Conservation (phyloP, 2,888 invertebrate genomes). For the Parnassius apollo region DNA sequence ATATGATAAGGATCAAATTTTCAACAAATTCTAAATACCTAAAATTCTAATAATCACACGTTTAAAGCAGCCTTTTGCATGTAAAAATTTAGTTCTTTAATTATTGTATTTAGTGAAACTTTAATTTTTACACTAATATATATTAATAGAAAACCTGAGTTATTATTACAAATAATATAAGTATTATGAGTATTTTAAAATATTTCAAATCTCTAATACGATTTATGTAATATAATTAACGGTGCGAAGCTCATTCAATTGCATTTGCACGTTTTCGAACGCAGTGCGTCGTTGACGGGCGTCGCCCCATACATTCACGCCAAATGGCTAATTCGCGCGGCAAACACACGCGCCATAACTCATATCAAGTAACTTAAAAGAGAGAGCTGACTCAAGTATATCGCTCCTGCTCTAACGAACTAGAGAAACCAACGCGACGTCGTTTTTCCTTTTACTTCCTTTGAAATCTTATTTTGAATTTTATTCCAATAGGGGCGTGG, state of each 20-base stretch:
- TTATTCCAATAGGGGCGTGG: conserved; percentile 80
- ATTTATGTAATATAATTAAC: conserved; percentile 37
- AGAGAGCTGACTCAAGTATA: conserved; percentile 52
- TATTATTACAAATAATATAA: no score
- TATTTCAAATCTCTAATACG: conserved; percentile 11
- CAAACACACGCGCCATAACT: conserved; percentile 77
- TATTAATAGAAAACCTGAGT: no score
- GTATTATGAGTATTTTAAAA: no score
- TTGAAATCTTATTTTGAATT: conserved; percentile 80
- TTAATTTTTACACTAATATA: no score
- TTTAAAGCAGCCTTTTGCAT: no score
- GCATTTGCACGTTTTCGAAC: conserved; percentile 39
- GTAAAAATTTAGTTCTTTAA: no score
- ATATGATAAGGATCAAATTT: neutral
- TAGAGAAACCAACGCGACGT: conserved; percentile 69
- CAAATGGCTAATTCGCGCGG: conserved; percentile 78
- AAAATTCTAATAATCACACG: no score
- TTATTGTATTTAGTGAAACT: no score
- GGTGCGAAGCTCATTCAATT: conserved; percentile 40
- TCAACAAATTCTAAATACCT: no score
- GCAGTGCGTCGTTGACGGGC: conserved; percentile 47
- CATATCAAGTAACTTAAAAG: conserved; percentile 71
- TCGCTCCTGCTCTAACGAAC: conserved; percentile 69
- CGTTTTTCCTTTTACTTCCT: conserved; percentile 77
- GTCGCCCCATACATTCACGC: conserved; percentile 69